A percentile compares a stretch with the other conserved stretches of the same genome.
Evolutionary conservation across 2,888 invertebrate species (phyloP).

Genomic region (Dicycla oo): DNA sequence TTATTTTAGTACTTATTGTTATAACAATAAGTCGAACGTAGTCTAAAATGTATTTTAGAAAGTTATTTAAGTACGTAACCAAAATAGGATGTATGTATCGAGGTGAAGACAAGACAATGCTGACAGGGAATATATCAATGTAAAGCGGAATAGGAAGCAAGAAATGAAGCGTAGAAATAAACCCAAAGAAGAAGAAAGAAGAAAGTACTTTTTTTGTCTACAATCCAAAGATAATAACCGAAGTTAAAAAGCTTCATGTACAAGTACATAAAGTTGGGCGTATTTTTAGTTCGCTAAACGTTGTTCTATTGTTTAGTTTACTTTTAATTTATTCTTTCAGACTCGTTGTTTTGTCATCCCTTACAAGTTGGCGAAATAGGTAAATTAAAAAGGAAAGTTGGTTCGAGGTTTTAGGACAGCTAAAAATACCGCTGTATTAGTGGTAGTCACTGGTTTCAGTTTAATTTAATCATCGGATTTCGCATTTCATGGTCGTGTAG

Average conservation of each 20-base stretch:
- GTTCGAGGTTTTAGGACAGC: slow-evolving; percentile 16
- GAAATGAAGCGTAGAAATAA: slow-evolving; percentile 2
- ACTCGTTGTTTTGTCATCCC: slow-evolving; percentile 65
- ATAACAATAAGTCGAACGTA: no score
- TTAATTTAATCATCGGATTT: not conserved
- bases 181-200: slow-evolving; percentile 18
- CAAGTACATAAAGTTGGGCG: slow-evolving; percentile 43
- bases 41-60: no score
- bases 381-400: slow-evolving; percentile 52
- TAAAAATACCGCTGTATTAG: slow-evolving; percentile 10
- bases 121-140: not conserved
- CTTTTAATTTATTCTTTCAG: slow-evolving; percentile 67
- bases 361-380: slow-evolving; percentile 44
- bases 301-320: slow-evolving; percentile 61
- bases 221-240: slow-evolving; percentile 54
- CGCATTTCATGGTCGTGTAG: not conserved
- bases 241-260: slow-evolving; percentile 43
- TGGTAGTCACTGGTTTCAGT: no score
- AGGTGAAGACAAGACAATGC: not conserved
- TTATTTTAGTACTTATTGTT: slow-evolving; percentile 31
- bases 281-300: slow-evolving; percentile 49
- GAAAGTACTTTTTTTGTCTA: slow-evolving; percentile 23
- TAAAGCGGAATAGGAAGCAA: not conserved
- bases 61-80: not conserved
- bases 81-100: not conserved